Percentiles rank a stretch among this genome's conserved stretches.
These are phyloP conservation scores for Galerucella calmariensis DNA, from an alignment of 2,888 invertebrate genomes.

Conservation along the genomic window DNA sequence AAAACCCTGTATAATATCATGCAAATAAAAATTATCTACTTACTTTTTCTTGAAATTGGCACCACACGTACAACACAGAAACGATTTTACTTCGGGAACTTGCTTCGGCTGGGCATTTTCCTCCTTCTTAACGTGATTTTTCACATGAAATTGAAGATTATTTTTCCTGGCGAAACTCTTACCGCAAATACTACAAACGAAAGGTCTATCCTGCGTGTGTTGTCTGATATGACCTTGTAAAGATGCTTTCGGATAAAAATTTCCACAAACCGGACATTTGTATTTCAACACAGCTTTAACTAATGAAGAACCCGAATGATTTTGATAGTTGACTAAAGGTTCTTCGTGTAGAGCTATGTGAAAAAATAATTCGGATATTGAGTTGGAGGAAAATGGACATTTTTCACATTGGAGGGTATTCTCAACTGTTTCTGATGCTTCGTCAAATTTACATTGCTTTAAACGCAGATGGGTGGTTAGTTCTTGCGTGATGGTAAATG, in stretches of 20 bases:
- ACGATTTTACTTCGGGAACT: constrained; percentile 49
- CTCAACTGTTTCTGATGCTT: constrained; percentile 41
- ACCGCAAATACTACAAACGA: constrained; percentile 72
- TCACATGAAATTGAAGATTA: constrained; percentile 73
- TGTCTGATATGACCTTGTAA: constrained; percentile 76
- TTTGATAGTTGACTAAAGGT: constrained; percentile 59
- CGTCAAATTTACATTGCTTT: constrained; percentile 68
- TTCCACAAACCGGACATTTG: constrained; percentile 76
- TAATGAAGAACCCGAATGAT: constrained; percentile 53
- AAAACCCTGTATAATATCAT: no score
- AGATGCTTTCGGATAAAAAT: constrained; percentile 73
- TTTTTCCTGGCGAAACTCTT: constrained; percentile 75
- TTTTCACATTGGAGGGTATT: constrained; percentile 67
- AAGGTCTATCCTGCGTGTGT: constrained; percentile 81
- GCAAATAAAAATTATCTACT: constrained; percentile 51
- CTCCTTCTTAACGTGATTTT: constrained; percentile 59
- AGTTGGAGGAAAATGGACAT: constrained; percentile 73
- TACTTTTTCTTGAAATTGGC: constrained; percentile 66
- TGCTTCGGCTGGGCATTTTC: constrained; percentile 26
- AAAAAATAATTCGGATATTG: constrained; percentile 78
- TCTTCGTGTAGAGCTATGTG: constrained; percentile 77
- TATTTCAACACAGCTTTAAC: constrained; percentile 66
- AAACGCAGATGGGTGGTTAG: constrained; percentile 77
- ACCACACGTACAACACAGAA: constrained; percentile 65
- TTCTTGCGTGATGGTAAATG: constrained; percentile 79